Evolutionary conservation across 2,888 invertebrate genomes (phyloP), one percentile per base, ranked within the genome.

Genomic region (Microplitis manilae): DNA sequence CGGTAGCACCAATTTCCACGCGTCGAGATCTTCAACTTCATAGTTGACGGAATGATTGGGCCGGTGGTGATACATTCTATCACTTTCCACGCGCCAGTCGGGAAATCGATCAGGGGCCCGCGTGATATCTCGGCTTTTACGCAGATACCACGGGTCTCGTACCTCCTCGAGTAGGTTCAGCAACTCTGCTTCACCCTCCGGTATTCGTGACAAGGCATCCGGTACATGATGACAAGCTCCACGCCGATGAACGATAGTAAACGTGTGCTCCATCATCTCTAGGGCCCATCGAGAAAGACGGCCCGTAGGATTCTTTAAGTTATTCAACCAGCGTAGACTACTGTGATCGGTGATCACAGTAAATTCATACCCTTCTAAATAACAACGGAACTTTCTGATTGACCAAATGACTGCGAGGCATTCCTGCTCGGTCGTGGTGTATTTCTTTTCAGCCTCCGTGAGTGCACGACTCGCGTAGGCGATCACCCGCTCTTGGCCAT

Each of bases 331-430:
- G 4, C 77, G 17, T 0, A 85, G 61, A 20, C 81, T 82, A 6
- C 77, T 64, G 30, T 85, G 84, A 38, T 85, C 84, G 6, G 84
- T 83, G 9, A 81, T 77, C 2, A 84, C 83, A 0, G 79, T 81
- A 60, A 84, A 84, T 13, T 79, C 78, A 9, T 76, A 78, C 0
- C 84, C 83, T 39, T 83, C 81, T 0, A 84, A 17, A 72, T 83
- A 85, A 2, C 76, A 75, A 0, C 83, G 65, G 38, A 82, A 84
- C n/a, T 81, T 80, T 6, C 75, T 72, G 1, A 84, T 67, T 0
- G 79, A 76, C 79, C 80, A 83, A 1, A 17, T 17, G 17, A 17
- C 17, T 17, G 17, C 17, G 17, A 17, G 17, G 1, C 17, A 17
- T 17, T 17, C 83, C 0, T 77, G 74, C 15, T 83, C 82, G 0